Percentiles rank a stretch among this genome's conserved stretches.
phyloP scores from a whole-genome alignment of 2,888 invertebrate genomes.

The Leucophenga montana region DNA sequence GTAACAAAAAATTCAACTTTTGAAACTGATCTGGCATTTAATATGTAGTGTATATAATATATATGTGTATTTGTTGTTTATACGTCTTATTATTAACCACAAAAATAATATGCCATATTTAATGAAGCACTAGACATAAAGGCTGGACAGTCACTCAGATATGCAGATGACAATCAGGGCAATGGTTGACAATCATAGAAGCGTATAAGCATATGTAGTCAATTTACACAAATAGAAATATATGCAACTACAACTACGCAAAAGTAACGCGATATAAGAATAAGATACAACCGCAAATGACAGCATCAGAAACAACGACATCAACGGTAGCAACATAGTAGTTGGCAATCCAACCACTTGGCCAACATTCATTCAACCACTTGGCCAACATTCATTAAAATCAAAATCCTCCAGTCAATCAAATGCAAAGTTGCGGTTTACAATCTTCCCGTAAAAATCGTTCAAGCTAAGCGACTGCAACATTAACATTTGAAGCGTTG shows the following conservation, averaged over 20 bases:
- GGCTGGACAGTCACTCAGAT: background rate
- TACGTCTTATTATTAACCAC: conserved; percentile 55
- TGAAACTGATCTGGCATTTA: no score
- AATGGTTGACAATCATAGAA: conserved; percentile 63
- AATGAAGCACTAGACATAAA: conserved; percentile 23
- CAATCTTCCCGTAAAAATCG: conserved; percentile 34
- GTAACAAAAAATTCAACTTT: no score
- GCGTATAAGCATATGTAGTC: conserved; percentile 64
- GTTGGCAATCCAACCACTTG: conserved; percentile 19
- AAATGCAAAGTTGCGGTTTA: conserved; percentile 57
- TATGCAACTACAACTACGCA: conserved; percentile 33
- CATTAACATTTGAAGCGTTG: background rate
- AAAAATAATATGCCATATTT: conserved; percentile 63
- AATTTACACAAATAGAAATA: conserved; percentile 55
- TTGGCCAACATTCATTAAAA: conserved; percentile 1
- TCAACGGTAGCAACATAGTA: conserved; percentile 37
- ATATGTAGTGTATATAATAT: no score
- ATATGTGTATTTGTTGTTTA: no score
- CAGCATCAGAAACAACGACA: conserved; percentile 30
- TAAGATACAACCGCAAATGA: conserved; percentile 49
- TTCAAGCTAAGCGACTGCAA: background rate
- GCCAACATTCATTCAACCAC: conserved; percentile 1
- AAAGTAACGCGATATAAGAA: conserved; percentile 52
- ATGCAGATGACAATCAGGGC: conserved; percentile 45
- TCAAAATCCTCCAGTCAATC: conserved; percentile 56